Percentiles rank a stretch among this genome's conserved stretches.
Conservation (phyloP, 2,113 vertebrate genomes). For the Thalassarche chlororhynchos region DNA sequence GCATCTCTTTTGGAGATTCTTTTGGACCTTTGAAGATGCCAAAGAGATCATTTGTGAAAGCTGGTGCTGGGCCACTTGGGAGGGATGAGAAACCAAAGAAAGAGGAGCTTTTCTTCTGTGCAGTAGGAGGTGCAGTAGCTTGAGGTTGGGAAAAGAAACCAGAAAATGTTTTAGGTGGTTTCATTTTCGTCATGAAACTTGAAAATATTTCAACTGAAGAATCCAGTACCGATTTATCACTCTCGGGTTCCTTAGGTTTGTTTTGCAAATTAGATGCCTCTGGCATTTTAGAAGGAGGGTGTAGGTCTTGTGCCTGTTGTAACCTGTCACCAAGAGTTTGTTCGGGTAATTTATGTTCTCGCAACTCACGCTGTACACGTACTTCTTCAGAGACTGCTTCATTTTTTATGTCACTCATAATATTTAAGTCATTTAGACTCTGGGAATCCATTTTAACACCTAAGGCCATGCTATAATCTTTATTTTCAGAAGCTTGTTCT, state of each 20-base stretch:
- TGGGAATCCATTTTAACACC: neutral
- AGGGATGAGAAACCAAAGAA: constrained; percentile 79
- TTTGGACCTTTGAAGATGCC: constrained; percentile 80
- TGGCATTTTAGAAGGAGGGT: neutral
- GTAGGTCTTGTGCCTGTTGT: neutral
- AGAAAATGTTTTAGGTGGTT: constrained; percentile 80
- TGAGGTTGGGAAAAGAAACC: constrained; percentile 84
- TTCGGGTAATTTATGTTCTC: neutral
- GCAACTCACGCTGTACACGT: neutral
- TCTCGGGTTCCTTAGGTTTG: constrained; percentile 60
- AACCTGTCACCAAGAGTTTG: neutral
- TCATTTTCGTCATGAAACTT: constrained; percentile 89
- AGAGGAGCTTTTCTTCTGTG: constrained; percentile 79
- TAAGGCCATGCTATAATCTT: neutral
- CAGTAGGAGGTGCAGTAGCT: constrained; percentile 65
- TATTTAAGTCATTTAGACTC: neutral
- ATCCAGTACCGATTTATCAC: constrained; percentile 77
- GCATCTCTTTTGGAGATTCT: constrained; percentile 61
- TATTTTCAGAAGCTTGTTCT: neutral
- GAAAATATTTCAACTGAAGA: constrained; percentile 86
- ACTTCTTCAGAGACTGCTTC: constrained; percentile 9
- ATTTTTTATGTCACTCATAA: neutral
- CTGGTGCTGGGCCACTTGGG: constrained; percentile 68
- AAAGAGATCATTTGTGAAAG: constrained; percentile 84
- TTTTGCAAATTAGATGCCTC: neutral